Evolutionary conservation across 1,140 invertebrate species (phyloP).

Genomic region (Globodera rostochiensis): DNA sequence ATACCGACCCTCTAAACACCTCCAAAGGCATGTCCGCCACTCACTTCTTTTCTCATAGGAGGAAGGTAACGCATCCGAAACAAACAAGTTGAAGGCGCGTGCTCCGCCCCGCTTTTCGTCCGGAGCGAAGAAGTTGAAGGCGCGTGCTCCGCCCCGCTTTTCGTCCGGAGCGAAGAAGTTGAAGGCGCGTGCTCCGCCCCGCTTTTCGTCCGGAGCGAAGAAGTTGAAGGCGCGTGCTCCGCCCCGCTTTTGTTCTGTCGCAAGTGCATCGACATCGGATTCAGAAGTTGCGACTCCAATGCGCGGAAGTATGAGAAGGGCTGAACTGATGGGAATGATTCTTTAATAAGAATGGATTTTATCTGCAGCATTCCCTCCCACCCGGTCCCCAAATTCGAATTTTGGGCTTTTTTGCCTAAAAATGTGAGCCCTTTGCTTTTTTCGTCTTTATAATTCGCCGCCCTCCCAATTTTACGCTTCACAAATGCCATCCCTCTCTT

Average conservation of each 20-base stretch:
- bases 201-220: neutral
- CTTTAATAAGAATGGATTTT: neutral
- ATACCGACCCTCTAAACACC: neutral
- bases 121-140: neutral
- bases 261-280: neutral
- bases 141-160: slow-evolving; percentile 17
- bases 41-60: neutral
- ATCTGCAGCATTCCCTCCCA: neutral
- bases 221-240: slow-evolving; percentile 17
- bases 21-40: neutral
- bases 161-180: neutral
- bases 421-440: too few relatives aligned
- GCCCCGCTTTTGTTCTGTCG: neutral
- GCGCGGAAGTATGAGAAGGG: neutral
- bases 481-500: neutral
- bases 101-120: slow-evolving; percentile 8
- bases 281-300: slow-evolving; percentile 1
- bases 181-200: neutral
- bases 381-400: too few relatives aligned
- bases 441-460: neutral
- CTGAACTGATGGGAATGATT: neutral
- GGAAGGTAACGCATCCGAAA: neutral
- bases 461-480: neutral
- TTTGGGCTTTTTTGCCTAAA: too few relatives aligned
- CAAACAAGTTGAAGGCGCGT: slow-evolving; percentile 5